These are phyloP conservation scores for Rhineura floridana DNA, from an alignment of 2,113 vertebrate species.

Conservation along the genomic window DNA sequence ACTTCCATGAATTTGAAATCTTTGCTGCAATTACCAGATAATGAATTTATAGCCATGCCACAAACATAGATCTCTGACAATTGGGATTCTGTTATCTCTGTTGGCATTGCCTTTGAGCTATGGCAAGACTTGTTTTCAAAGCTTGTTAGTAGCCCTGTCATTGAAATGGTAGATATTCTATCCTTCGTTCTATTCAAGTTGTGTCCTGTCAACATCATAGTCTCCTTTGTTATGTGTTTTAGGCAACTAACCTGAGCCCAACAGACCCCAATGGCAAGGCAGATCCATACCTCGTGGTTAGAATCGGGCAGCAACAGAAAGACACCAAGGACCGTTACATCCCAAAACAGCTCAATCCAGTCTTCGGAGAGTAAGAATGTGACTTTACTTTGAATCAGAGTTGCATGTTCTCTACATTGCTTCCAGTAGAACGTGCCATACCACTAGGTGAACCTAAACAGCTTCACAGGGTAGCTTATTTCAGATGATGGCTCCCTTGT, in stretches of 20 bases:
- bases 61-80: background rate
- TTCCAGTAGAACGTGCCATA: background rate
- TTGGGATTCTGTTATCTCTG: background rate
- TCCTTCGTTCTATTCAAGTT: background rate
- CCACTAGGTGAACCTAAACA: background rate
- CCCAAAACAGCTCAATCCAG: conserved; percentile 92
- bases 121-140: background rate
- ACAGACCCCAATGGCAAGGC: conserved; percentile 91
- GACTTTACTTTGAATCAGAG: background rate
- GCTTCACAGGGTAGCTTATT: too few species aligned
- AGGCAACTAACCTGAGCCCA: conserved; percentile 91
- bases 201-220: too few species aligned
- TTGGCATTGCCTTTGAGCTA: background rate
- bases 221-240: conserved; percentile 43
- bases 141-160: background rate
- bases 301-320: conserved; percentile 77
- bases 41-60: background rate
- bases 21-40: background rate
- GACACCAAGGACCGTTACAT: conserved; percentile 90
- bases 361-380: conserved; percentile 90
- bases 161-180: background rate
- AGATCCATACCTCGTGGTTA: conserved; percentile 90
- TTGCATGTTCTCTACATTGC: background rate
- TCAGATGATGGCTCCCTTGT: background rate
- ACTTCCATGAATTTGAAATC: background rate